A percentile compares a stretch with the other conserved stretches of the same genome.
Evolutionary conservation across 2,888 invertebrate genomes (phyloP).

Genomic region (Caenorhabditis sp.): DNA sequence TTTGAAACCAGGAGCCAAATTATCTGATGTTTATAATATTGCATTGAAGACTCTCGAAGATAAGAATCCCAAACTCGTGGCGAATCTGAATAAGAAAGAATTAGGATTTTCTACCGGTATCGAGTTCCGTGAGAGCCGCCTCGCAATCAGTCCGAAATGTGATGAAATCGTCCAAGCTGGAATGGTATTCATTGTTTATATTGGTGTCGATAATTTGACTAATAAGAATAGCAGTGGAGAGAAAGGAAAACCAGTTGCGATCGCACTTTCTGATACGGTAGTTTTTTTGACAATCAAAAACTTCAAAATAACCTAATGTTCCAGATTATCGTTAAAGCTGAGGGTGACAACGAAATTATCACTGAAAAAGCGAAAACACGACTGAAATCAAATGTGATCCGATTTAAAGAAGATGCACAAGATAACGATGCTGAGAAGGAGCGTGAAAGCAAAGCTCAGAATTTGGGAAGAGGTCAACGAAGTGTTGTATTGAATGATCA

Average conservation of each 20-base stretch:
- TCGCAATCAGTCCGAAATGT: slow-evolving; percentile 90
- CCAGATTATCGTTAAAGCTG: slow-evolving; percentile 45
- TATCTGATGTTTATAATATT: slow-evolving; percentile 86
- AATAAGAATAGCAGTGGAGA: slow-evolving; percentile 87
- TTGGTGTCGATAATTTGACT: slow-evolving; percentile 85
- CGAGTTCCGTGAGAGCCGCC: slow-evolving; percentile 93
- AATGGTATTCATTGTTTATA: slow-evolving; percentile 94
- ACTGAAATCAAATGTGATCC: slow-evolving; percentile 56
- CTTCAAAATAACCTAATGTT: neutral
- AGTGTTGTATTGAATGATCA: slow-evolving; percentile 69
- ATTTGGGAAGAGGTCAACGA: slow-evolving; percentile 66
- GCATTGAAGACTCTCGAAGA: slow-evolving; percentile 84
- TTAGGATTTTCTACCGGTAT: slow-evolving; percentile 89
- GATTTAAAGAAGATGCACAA: slow-evolving; percentile 48
- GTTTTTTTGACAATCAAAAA: neutral
- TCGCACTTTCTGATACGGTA: slow-evolving; percentile 97
- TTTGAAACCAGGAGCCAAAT: slow-evolving; percentile 80
- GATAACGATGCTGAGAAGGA: slow-evolving; percentile 75
- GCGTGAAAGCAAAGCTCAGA: slow-evolving; percentile 77
- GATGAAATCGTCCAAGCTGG: slow-evolving; percentile 76
- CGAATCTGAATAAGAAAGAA: slow-evolving; percentile 86
- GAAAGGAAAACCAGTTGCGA: slow-evolving; percentile 82
- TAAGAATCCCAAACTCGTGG: slow-evolving; percentile 84
- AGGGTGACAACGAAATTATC: slow-evolving; percentile 73
- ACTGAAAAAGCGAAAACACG: slow-evolving; percentile 80